phyloP scores from a whole-genome alignment of 2,888 invertebrate genomes.

The Drepanosiphum platanoidis region DNA sequence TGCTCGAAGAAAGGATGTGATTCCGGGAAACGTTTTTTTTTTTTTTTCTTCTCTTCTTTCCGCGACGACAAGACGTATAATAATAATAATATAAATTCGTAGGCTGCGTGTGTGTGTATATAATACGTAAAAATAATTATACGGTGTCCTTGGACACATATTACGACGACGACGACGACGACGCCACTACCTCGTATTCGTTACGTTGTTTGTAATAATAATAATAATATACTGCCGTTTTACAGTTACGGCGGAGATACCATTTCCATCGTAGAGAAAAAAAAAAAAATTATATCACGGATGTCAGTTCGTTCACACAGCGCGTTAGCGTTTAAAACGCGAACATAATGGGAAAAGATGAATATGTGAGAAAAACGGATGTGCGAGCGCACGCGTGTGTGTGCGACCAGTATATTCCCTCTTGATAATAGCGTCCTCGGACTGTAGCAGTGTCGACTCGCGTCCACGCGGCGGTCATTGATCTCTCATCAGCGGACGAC shows the following conservation, averaged over 20 bases:
- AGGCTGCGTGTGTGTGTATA: too few relatives aligned
- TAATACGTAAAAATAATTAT: not conserved
- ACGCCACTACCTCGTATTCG: too few relatives aligned
- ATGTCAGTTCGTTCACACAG: constrained; percentile 55
- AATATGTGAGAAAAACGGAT: constrained; percentile 62
- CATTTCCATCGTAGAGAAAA: too few relatives aligned
- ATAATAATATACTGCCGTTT: not conserved
- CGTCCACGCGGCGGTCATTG: constrained; percentile 55
- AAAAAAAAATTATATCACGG: constrained; percentile 47
- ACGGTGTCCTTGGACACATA: not conserved
- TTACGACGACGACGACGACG: too few relatives aligned
- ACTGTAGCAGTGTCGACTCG: constrained; percentile 28
- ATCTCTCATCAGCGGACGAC: constrained; percentile 43
- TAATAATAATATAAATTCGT: too few relatives aligned
- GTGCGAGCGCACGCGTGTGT: constrained; percentile 20
- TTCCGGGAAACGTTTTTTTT: too few relatives aligned
- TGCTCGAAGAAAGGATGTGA: too few relatives aligned
- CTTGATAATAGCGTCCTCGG: too few relatives aligned
- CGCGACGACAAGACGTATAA: too few relatives aligned
- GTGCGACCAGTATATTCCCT: constrained; percentile 19
- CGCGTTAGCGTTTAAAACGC: constrained; percentile 56
- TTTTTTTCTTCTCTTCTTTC: too few relatives aligned
- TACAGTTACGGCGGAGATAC: constrained; percentile 43
- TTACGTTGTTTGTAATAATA: not conserved
- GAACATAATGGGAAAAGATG: constrained; percentile 57